phyloP scores from a whole-genome alignment of 2,888 invertebrate genomes.

The Acheta domesticus region DNA sequence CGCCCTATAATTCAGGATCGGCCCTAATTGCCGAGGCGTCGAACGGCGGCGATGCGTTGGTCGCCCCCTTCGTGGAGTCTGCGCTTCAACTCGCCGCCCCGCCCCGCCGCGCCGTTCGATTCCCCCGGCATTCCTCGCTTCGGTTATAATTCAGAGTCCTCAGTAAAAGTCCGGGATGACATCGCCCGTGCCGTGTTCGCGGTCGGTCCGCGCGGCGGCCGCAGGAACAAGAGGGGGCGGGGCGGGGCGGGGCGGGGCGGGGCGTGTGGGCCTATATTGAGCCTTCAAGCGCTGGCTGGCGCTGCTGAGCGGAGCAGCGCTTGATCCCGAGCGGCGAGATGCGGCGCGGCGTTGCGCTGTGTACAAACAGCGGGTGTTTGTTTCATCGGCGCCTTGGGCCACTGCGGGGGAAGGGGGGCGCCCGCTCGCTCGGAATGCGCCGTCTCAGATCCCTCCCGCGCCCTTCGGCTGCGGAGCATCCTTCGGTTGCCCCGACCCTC shows the following conservation, averaged over 20 bases:
- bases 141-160: neutral
- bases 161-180: neutral
- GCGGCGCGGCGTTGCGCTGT: neutral
- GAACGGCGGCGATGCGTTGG: neutral
- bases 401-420: neutral
- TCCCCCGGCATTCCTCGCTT: neutral
- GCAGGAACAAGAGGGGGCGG: neutral
- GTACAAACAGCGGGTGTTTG: constrained; percentile 18
- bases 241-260: neutral
- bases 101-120: neutral
- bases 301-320: too few species aligned
- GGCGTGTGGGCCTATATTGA: neutral
- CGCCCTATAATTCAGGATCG: neutral
- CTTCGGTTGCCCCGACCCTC: too few species aligned
- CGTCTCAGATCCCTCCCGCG: neutral
- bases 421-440: neutral
- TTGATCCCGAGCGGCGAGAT: too few species aligned
- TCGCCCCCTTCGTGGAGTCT: too few species aligned
- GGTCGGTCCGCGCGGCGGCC: neutral
- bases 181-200: neutral
- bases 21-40: neutral
- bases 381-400: neutral
- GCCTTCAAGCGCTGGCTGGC: neutral
- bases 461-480: neutral
- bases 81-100: too few species aligned